Percentiles rank a stretch among this genome's conserved stretches.
Conservation (phyloP, 1,140 invertebrate species). For the Coenobita brevimanus region DNA sequence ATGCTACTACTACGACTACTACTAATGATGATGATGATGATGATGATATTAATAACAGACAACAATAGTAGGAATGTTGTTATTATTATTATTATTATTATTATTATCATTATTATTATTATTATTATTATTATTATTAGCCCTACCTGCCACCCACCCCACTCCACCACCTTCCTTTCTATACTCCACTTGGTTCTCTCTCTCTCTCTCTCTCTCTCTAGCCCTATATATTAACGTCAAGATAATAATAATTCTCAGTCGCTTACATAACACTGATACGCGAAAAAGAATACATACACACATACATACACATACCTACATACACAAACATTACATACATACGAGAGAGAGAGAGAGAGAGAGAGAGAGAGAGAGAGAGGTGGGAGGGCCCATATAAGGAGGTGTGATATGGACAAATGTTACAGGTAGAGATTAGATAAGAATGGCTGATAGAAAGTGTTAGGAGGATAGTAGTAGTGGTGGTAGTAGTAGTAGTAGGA, state of each 20-base stretch:
- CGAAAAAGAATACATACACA: too few species aligned
- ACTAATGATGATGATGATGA: neutral
- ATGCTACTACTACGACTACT: neutral
- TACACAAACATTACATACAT: too few species aligned
- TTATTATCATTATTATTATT: conserved; percentile 4
- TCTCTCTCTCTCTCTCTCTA: too few species aligned
- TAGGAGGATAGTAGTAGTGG: too few species aligned
- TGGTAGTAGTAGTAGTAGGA: too few species aligned
- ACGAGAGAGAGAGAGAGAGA: neutral
- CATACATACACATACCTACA: too few species aligned
- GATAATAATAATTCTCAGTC: too few species aligned
- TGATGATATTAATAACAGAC: neutral
- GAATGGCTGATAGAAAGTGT: too few species aligned
- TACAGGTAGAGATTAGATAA: neutral
- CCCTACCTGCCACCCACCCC: neutral
- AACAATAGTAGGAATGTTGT: neutral
- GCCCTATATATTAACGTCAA: too few species aligned
- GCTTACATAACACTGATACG: too few species aligned
- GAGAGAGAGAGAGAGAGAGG: neutral
- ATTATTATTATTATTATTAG: neutral
- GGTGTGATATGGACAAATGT: too few species aligned
- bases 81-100: neutral
- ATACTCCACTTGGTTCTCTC: neutral
- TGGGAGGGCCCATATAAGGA: neutral
- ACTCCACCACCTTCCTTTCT: neutral